Conservation (phyloP, 2,888 invertebrate species). For the Phyllotreta cruciferae region DNA sequence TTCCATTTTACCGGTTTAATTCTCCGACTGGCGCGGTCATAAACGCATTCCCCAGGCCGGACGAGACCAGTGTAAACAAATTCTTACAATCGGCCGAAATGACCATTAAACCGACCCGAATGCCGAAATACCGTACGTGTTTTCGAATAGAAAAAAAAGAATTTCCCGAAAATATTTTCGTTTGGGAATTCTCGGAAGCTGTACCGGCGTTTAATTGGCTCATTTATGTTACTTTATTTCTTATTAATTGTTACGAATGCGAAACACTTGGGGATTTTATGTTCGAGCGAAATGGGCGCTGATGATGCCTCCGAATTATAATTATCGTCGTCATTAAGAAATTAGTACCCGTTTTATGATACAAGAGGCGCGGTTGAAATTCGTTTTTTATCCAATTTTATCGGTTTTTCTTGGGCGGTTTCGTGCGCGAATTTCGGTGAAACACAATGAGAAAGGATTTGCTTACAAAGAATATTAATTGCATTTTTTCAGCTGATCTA, state of each 20-base stretch:
- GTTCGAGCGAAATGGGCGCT: constrained; percentile 22
- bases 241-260: constrained; percentile 35
- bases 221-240: constrained; percentile 32
- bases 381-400: constrained; percentile 17
- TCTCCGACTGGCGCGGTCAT: constrained; percentile 17
- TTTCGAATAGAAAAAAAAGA: constrained; percentile 27
- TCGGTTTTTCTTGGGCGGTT: constrained; percentile 13
- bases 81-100: constrained; percentile 26
- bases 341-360: constrained; percentile 20
- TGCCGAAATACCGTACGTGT: constrained; percentile 22
- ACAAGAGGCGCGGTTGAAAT: neutral
- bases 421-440: constrained; percentile 6
- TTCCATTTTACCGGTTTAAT: constrained; percentile 14
- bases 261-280: constrained; percentile 31
- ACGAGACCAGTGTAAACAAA: constrained; percentile 21
- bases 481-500: too few species aligned
- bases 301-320: constrained; percentile 26
- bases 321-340: constrained; percentile 27
- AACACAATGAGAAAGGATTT: too few species aligned
- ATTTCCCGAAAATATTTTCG: constrained; percentile 21
- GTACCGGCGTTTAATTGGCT: constrained; percentile 35
- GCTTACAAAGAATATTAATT: too few species aligned
- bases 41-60: constrained; percentile 17
- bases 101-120: constrained; percentile 18
- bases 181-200: constrained; percentile 26